phyloP scores from a whole-genome alignment of 2,113 vertebrate genomes.

The Chaetodon auriga region DNA sequence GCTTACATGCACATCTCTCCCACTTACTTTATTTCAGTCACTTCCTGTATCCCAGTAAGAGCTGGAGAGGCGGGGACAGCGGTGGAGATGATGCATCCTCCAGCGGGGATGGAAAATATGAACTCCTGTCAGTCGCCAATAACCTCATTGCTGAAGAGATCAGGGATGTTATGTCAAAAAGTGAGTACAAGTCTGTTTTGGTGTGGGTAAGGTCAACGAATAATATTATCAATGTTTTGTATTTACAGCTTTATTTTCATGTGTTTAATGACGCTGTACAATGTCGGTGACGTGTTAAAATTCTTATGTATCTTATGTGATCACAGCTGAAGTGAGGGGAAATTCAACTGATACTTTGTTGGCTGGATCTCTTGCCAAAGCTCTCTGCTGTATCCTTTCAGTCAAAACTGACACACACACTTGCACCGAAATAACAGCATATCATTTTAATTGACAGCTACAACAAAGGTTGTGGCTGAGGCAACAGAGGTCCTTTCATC shows the following conservation, averaged over 20 bases:
- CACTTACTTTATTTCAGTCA: slow-evolving; percentile 80
- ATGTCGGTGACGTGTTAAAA: not conserved
- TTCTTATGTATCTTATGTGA: not conserved
- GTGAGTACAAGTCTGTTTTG: slow-evolving; percentile 76
- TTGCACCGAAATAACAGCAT: too few species aligned
- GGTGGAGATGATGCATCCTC: slow-evolving; percentile 86
- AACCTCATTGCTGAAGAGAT: slow-evolving; percentile 92
- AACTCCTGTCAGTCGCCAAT: slow-evolving; percentile 91
- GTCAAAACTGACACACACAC: not conserved
- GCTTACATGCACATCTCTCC: not conserved
- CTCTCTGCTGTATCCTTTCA: slow-evolving; percentile 98
- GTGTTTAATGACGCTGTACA: not conserved
- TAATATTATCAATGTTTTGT: not conserved
- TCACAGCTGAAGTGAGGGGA: slow-evolving; percentile 91
- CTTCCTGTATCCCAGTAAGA: slow-evolving; percentile 93
- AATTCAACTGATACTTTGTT: slow-evolving; percentile 93
- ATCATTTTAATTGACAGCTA: too few species aligned
- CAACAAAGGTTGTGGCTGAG: too few species aligned
- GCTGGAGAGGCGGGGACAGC: slow-evolving; percentile 83
- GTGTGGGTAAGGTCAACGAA: not conserved
- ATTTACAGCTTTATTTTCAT: not conserved
- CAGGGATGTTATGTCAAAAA: slow-evolving; percentile 91
- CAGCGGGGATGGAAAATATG: slow-evolving; percentile 95
- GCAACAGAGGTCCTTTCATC: too few species aligned
- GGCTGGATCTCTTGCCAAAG: slow-evolving; percentile 95